Evolutionary conservation across 2,797 vertebrate species (phyloP).

Genomic region (Gymnoscopelus braueri): DNA sequence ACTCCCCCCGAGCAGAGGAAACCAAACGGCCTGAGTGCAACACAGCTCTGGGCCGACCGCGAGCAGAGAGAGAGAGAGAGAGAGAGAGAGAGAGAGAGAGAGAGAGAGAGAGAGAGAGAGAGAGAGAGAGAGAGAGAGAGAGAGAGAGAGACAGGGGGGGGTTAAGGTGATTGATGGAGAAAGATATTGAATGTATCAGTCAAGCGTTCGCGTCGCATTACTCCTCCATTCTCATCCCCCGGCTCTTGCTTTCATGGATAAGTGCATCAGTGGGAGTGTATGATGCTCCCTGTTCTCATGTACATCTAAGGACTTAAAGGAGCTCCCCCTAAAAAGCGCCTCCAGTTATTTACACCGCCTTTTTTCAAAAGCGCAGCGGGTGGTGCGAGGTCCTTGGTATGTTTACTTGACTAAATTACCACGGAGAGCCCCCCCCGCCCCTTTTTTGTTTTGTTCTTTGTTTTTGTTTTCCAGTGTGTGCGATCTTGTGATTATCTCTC

Average conservation of each 20-base stretch:
- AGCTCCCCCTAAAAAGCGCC: too few relatives aligned
- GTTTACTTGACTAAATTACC: too few relatives aligned
- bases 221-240: conserved; percentile 30
- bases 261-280: conserved; percentile 32
- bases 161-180: conserved; percentile 57
- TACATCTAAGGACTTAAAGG: neutral
- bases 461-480: too few relatives aligned
- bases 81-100: too few relatives aligned
- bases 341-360: too few relatives aligned
- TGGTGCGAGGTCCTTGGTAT: neutral
- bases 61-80: neutral
- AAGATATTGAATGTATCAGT: conserved; percentile 54
- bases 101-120: too few relatives aligned
- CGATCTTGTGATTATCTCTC: too few relatives aligned
- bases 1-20: conserved; percentile 6
- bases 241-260: conserved; percentile 26
- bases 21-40: conserved; percentile 18
- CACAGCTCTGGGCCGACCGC: conserved; percentile 2
- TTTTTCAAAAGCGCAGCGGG: neutral
- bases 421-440: too few relatives aligned
- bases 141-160: neutral
- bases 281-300: conserved; percentile 21
- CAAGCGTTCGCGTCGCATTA: conserved; percentile 46
- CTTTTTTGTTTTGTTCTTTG: too few relatives aligned
- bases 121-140: too few relatives aligned